Conservation (phyloP, 2,113 vertebrate genomes). For the Tenebrosternarchus preto region DNA sequence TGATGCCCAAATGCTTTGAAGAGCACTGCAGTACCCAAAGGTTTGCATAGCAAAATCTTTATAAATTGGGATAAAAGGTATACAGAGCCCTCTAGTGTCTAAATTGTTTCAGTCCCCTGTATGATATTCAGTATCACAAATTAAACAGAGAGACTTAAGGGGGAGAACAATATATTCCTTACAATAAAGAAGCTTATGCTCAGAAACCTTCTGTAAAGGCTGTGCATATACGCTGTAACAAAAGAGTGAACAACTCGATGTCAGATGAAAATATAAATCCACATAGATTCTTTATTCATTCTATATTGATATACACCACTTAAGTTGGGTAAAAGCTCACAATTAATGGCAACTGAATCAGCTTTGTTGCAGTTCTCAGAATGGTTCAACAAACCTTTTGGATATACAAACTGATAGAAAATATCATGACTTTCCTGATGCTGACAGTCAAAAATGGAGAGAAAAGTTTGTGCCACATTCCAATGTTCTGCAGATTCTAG, state of each 20-base stretch:
- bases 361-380: conserved; percentile 62
- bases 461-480: conserved; percentile 67
- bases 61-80: background rate
- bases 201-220: background rate
- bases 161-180: too few species aligned
- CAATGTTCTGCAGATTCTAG: conserved; percentile 70
- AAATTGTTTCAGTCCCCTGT: conserved; percentile 9
- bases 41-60: background rate
- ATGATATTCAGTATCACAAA: background rate
- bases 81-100: conserved; percentile 60
- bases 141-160: too few species aligned
- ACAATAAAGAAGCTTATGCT: background rate
- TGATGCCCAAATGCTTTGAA: background rate
- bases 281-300: conserved; percentile 77
- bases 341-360: conserved; percentile 62
- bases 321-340: conserved; percentile 71
- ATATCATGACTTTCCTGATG: conserved; percentile 58
- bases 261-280: conserved; percentile 76
- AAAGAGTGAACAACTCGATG: conserved; percentile 55
- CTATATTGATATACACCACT: conserved; percentile 74
- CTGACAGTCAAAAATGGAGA: conserved; percentile 53
- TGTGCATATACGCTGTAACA: background rate
- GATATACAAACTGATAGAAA: conserved; percentile 68
- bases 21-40: background rate
- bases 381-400: conserved; percentile 62